Conservation (phyloP, 2,888 invertebrate genomes). For the Amiota minor region DNA sequence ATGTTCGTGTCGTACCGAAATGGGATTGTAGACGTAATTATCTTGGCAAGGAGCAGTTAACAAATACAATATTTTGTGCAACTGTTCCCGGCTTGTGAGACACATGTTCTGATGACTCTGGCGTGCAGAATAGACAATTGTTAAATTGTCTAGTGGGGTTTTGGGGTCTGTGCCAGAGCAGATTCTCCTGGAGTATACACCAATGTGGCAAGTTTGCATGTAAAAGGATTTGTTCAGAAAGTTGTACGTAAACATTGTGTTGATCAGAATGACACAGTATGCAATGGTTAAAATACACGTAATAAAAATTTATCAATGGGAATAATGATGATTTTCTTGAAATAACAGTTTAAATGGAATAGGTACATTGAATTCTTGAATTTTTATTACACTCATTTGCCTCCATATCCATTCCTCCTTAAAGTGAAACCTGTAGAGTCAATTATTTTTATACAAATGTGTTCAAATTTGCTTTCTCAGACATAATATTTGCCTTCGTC, state of each 20-base stretch:
- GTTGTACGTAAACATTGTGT: conserved; percentile 45
- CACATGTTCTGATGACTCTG: conserved; percentile 71
- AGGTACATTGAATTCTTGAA: no score
- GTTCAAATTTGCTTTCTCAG: no score
- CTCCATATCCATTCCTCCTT: no score
- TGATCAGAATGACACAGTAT: neutral
- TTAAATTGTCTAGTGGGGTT: conserved; percentile 81
- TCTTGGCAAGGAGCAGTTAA: conserved; percentile 54
- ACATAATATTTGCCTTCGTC: no score
- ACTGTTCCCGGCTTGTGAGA: conserved; percentile 60
- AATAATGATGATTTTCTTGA: no score
- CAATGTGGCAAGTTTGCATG: conserved; percentile 54
- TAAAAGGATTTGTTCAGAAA: conserved; percentile 53
- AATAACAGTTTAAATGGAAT: no score
- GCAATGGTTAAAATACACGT: no score
- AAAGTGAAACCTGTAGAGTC: no score
- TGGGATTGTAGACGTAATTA: conserved; percentile 52
- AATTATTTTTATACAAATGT: no score
- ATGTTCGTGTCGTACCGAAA: conserved; percentile 53
- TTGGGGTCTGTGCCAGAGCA: conserved; percentile 63
- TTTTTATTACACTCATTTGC: no score
- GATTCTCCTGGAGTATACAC: conserved; percentile 68
- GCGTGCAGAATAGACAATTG: conserved; percentile 64
- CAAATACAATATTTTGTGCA: conserved; percentile 69
- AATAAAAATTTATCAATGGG: no score